These are phyloP conservation scores for Pimpla rufipes DNA, from an alignment of 2,888 invertebrate species.

Conservation along the genomic window DNA sequence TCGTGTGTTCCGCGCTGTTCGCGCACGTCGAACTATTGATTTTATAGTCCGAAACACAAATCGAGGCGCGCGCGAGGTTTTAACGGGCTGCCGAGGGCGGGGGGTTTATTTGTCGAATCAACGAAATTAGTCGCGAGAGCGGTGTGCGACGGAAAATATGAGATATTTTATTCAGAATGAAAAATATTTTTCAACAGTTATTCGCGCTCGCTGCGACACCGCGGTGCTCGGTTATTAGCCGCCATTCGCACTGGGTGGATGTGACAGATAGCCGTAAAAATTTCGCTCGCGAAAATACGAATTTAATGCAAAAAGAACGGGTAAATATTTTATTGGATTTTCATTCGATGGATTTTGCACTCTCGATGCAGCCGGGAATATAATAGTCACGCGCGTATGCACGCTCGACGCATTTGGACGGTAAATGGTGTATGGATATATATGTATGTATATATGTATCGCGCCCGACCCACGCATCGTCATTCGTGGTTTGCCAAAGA, in stretches of 20 bases:
- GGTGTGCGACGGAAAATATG: neutral
- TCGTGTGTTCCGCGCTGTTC: neutral
- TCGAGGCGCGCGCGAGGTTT: neutral
- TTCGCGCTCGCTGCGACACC: too few species aligned
- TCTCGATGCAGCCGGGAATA: neutral
- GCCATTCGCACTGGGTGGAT: too few species aligned
- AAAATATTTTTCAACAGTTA: too few species aligned
- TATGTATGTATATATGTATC: neutral
- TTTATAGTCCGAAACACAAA: neutral
- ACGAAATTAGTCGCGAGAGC: neutral
- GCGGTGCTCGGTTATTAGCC: too few species aligned
- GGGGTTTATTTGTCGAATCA: neutral
- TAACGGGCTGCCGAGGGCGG: neutral
- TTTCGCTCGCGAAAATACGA: neutral
- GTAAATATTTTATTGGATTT: constrained; percentile 8
- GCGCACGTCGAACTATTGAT: constrained; percentile 3
- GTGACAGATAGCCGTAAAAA: too few species aligned
- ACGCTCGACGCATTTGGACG: neutral
- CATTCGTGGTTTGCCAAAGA: constrained; percentile 51
- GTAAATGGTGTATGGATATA: neutral
- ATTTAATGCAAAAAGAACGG: neutral
- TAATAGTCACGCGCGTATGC: neutral
- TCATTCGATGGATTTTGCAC: neutral
- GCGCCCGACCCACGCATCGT: constrained; percentile 31
- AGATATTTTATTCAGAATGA: neutral